Evolutionary conservation across 2,888 invertebrate genomes (phyloP), one percentile per base, ranked within the genome.

Genomic region (Synergus gifuensis): DNA sequence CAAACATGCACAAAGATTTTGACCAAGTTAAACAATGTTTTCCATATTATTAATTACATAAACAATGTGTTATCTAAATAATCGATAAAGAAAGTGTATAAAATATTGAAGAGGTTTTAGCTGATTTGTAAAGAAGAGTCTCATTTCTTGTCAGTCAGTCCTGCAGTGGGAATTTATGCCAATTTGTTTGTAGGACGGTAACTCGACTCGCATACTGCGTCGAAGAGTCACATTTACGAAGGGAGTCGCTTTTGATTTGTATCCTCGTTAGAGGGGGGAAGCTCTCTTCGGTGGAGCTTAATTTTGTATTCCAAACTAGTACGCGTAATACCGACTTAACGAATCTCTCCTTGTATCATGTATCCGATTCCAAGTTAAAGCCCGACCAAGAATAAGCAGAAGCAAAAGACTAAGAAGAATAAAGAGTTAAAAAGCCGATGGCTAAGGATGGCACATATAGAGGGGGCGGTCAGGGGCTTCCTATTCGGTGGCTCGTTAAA

Each of bases 401-500:
- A 40, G 76, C 77, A 80, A 62, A 77, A 79, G 79, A 80, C 69
- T 76, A 78, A 79, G 54, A 76, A 77, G 77, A 64, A 54, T 62
- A 78, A 58, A 54, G 58, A 81, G 58, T 77, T 76, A 69, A 79
- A 76, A 69, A 81, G 79, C 78, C 78, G 80, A 66, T 46, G 40
- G 69, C 60, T 49, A 60, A 76, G n/a, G 42, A 40, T 36, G 36
- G 36, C 36, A 36, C 36, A 36, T 36, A 28, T n/a, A 36, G 44
- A 49, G 67, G 58, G 60, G 22, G 76, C 42, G 76, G 58, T 16
- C 76, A 80, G 86, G 82, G 86, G 86, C 87, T 88, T 88, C 87
- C 88, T 88, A 88, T 90, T 88, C 86, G 85, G 86, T 79, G 87
- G 87, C 90, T 91, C 90, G 90, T 91, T 91, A 91, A 91, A 91